phyloP scores from a whole-genome alignment of 1,140 invertebrate species.

The Pantala flavescens region DNA sequence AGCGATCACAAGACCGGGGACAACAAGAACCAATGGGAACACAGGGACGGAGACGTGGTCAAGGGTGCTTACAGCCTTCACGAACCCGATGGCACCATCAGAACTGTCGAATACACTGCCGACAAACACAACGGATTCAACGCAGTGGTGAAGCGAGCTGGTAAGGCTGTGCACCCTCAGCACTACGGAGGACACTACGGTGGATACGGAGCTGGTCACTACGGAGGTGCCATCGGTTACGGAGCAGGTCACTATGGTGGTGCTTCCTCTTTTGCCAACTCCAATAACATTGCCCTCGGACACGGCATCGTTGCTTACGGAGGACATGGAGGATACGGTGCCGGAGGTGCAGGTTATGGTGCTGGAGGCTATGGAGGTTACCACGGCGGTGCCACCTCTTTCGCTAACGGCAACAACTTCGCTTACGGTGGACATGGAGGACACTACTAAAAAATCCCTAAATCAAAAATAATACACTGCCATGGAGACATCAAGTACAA shows the following conservation, averaged over 20 bases:
- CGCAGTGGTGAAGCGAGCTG: slow-evolving; percentile 32
- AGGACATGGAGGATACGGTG: background rate
- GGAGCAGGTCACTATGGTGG: slow-evolving; percentile 26
- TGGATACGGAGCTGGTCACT: background rate
- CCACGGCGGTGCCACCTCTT: slow-evolving; percentile 14
- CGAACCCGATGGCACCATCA: slow-evolving; percentile 26
- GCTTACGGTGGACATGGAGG: slow-evolving; percentile 22
- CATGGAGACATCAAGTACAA: too few species aligned
- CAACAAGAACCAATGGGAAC: slow-evolving; percentile 50
- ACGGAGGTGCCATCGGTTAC: slow-evolving; percentile 26
- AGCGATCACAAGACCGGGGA: slow-evolving; percentile 54
- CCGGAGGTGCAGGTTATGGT: background rate
- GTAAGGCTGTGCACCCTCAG: slow-evolving; percentile 33
- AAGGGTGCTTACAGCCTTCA: slow-evolving; percentile 31
- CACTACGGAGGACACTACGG: background rate
- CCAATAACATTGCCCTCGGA: background rate
- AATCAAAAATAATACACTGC: too few species aligned
- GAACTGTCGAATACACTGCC: slow-evolving; percentile 24
- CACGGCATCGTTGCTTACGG: slow-evolving; percentile 23
- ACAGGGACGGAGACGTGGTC: slow-evolving; percentile 45
- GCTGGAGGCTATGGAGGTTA: background rate
- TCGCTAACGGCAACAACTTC: slow-evolving; percentile 19
- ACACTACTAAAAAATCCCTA: background rate
- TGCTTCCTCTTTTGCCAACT: slow-evolving; percentile 20
- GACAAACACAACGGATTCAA: slow-evolving; percentile 27